Percentiles rank a stretch among this genome's conserved stretches.
Evolutionary conservation across 2,888 invertebrate species (phyloP).

Genomic region (Dynastes maya): DNA sequence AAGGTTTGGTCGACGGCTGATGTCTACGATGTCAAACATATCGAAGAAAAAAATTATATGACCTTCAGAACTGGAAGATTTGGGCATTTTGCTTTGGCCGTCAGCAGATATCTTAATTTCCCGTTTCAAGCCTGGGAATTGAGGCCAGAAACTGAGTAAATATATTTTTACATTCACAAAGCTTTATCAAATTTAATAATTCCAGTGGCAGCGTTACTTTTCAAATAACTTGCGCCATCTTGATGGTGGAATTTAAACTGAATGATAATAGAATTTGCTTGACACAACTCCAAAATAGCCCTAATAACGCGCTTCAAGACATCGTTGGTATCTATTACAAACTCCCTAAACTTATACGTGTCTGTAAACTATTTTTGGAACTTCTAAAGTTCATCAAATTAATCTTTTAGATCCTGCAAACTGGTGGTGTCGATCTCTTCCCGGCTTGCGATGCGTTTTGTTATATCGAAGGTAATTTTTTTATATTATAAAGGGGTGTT

Average conservation of each 20-base stretch:
- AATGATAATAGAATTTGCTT: conserved; percentile 69
- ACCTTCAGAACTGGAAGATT: conserved; percentile 84
- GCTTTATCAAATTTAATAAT: conserved; percentile 35
- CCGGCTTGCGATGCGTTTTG: conserved; percentile 85
- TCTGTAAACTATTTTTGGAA: conserved; percentile 61
- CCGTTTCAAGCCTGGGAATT: conserved; percentile 91
- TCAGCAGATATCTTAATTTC: conserved; percentile 83
- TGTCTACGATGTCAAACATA: conserved; percentile 76
- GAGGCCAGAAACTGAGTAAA: conserved; percentile 78
- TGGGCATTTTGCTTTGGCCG: conserved; percentile 81
- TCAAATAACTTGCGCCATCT: conserved; percentile 74
- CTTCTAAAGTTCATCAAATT: conserved; percentile 17
- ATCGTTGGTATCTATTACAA: conserved; percentile 76
- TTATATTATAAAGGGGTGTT: neutral
- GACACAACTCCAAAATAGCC: conserved; percentile 75
- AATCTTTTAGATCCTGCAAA: conserved; percentile 64
- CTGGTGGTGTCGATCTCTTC: conserved; percentile 86
- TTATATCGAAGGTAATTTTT: conserved; percentile 75
- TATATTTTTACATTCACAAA: neutral
- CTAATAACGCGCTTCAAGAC: conserved; percentile 76
- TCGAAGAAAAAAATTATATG: conserved; percentile 86
- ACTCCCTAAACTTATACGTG: conserved; percentile 76
- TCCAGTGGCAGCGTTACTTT: conserved; percentile 73
- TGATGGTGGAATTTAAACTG: conserved; percentile 74
- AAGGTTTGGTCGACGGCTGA: conserved; percentile 65